Percentiles rank a stretch among this genome's conserved stretches.
These are phyloP conservation scores for Notospermus geniculatus DNA, from an alignment of 1,140 invertebrate species.

Conservation along the genomic window DNA sequence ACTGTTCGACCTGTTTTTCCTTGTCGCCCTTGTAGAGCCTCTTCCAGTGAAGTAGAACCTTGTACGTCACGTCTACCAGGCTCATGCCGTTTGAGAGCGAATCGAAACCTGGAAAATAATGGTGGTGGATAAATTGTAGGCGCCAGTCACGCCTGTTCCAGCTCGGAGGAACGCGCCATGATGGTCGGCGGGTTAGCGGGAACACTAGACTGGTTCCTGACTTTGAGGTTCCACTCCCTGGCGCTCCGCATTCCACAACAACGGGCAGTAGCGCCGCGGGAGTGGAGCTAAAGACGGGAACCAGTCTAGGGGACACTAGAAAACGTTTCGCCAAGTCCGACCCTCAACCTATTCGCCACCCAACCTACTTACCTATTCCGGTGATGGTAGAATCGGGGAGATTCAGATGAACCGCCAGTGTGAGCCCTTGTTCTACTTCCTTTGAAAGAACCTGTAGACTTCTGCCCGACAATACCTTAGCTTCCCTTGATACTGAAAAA, in stretches of 20 bases:
- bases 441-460: slow-evolving; percentile 45
- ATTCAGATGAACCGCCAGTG: slow-evolving; percentile 50
- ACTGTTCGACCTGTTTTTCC: slow-evolving; percentile 35
- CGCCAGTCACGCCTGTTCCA: too few species aligned
- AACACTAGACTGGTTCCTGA: too few species aligned
- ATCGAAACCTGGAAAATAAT: slow-evolving; percentile 47
- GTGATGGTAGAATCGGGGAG: slow-evolving; percentile 53
- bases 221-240: too few species aligned
- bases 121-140: too few species aligned
- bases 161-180: too few species aligned
- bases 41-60: slow-evolving; percentile 53
- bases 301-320: too few species aligned
- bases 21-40: slow-evolving; percentile 36
- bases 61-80: slow-evolving; percentile 52
- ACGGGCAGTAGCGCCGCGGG: too few species aligned
- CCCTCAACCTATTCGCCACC: too few species aligned
- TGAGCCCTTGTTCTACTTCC: slow-evolving; percentile 47
- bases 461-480: slow-evolving; percentile 42
- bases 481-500: slow-evolving; percentile 48
- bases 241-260: too few species aligned
- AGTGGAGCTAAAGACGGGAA: too few species aligned
- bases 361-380: slow-evolving; percentile 29
- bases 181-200: too few species aligned
- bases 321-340: too few species aligned
- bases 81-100: slow-evolving; percentile 47